Conservation (phyloP, 2,888 invertebrate species). For the Drosophila recens region DNA sequence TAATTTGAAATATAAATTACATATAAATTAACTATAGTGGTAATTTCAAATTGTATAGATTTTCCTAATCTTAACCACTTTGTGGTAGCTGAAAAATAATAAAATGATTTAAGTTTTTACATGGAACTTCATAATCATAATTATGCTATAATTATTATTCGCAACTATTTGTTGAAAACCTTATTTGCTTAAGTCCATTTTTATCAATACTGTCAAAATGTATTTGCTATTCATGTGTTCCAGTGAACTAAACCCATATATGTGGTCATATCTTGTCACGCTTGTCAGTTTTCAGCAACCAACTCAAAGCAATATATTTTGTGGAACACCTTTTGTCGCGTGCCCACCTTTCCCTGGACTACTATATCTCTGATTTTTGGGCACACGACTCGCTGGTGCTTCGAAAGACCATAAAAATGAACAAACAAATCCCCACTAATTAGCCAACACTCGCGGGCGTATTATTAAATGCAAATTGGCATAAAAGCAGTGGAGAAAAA, state of each 20-base stretch:
- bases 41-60: no score
- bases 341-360: constrained; percentile 32
- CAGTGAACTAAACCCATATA: constrained; percentile 13
- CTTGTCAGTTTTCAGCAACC: constrained; percentile 2
- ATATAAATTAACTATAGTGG: no score
- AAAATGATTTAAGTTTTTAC: no score
- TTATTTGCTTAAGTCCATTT: background rate
- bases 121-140: no score
- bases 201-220: background rate
- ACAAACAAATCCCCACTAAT: constrained; percentile 76
- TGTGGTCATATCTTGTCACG: constrained; percentile 16
- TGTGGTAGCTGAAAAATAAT: no score
- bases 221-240: background rate
- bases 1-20: no score
- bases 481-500: constrained; percentile 40
- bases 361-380: constrained; percentile 2
- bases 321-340: constrained; percentile 60
- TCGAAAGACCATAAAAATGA: constrained; percentile 49
- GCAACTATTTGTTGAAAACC: background rate
- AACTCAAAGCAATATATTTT: constrained; percentile 15
- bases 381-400: constrained; percentile 40
- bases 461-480: constrained; percentile 75
- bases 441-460: constrained; percentile 73
- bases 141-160: no score
- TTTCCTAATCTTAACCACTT: background rate